Evolutionary conservation across 2,113 vertebrate genomes (phyloP).

Genomic region (Struthio camelus): DNA sequence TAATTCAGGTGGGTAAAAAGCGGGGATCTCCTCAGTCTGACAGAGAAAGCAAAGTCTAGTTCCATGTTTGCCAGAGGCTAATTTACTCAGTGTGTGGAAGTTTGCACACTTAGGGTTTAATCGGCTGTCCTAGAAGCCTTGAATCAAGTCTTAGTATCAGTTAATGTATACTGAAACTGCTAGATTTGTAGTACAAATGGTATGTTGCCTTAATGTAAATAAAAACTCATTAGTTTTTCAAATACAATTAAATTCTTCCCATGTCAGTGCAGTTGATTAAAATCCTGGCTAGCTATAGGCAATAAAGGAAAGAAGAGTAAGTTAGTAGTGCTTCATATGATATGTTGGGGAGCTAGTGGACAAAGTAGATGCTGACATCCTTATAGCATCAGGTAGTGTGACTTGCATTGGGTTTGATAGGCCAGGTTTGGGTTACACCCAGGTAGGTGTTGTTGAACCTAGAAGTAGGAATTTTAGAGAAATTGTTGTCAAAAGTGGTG

Average conservation of each 20-base stretch:
- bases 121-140: neutral
- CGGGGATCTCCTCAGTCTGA: neutral
- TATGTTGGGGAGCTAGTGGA: neutral
- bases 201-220: neutral
- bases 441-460: neutral
- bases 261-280: neutral
- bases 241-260: neutral
- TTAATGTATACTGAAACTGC: neutral
- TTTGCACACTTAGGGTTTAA: neutral
- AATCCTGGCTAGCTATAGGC: neutral
- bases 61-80: neutral
- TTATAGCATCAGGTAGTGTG: neutral
- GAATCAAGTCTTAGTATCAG: neutral
- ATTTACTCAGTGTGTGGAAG: neutral
- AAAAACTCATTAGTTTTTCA: slow-evolving; percentile 24
- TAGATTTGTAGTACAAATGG: neutral
- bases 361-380: neutral
- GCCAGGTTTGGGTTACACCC: neutral
- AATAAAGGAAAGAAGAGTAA: neutral
- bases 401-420: neutral
- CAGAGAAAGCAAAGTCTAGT: neutral
- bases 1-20: neutral
- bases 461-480: neutral
- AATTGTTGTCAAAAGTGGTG: neutral
- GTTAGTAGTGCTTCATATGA: neutral